phyloP scores from a whole-genome alignment of 2,888 invertebrate genomes.

The Crocallis elinguaria region DNA sequence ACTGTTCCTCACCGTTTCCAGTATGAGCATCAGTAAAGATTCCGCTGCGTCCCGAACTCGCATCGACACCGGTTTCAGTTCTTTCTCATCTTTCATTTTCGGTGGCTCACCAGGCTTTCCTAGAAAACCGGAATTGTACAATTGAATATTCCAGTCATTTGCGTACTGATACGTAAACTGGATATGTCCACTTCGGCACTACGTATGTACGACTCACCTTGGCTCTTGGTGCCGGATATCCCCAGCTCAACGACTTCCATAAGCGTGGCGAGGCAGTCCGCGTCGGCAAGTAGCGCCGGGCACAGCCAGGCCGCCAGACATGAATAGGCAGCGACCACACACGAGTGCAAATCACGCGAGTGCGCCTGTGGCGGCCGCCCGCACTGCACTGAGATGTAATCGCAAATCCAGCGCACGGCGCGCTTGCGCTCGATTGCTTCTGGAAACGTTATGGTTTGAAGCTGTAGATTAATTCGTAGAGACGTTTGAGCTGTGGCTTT shows the following conservation, averaged over 20 bases:
- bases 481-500: too few species aligned
- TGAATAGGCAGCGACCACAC: conserved; percentile 96
- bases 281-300: conserved; percentile 95
- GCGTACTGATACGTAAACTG: too few species aligned
- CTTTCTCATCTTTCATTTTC: conserved; percentile 97
- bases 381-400: conserved; percentile 98
- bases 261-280: conserved; percentile 96
- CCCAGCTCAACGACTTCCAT: conserved; percentile 99
- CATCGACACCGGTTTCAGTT: conserved; percentile 98
- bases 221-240: conserved; percentile 96
- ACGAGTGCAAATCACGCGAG: conserved; percentile 97
- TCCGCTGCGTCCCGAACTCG: conserved; percentile 99
- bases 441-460: too few species aligned
- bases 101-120: conserved; percentile 94
- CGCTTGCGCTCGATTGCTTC: conserved; percentile 95
- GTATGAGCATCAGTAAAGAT: conserved; percentile 93
- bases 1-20: conserved; percentile 89
- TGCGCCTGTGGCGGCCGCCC: conserved; percentile 97
- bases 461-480: too few species aligned
- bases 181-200: too few species aligned
- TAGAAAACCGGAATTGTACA: conserved; percentile 41
- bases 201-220: conserved; percentile 65
- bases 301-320: conserved; percentile 97
- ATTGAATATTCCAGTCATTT: too few species aligned
- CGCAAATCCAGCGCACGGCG: conserved; percentile 98